Percentiles rank a stretch among this genome's conserved stretches.
phyloP scores from a whole-genome alignment of 1,140 invertebrate genomes.

The Pseudomyrmex pallidus region DNA sequence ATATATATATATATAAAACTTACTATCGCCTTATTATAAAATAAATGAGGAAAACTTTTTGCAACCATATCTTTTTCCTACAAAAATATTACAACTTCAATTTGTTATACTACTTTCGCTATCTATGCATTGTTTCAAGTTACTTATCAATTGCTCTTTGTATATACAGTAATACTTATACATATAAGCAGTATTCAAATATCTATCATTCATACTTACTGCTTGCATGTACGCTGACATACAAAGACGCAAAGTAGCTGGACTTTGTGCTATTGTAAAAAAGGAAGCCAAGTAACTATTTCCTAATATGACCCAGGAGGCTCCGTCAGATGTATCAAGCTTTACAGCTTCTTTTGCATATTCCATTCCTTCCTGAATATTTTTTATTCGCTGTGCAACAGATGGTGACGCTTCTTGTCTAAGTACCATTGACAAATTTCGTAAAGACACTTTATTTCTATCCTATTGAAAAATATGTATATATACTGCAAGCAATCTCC shows the following conservation, averaged over 20 bases:
- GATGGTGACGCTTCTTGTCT: constrained; percentile 88
- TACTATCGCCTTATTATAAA: constrained; percentile 94
- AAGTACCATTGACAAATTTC: constrained; percentile 94
- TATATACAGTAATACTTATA: neutral
- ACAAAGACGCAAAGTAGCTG: constrained; percentile 89
- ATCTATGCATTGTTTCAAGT: too few species aligned
- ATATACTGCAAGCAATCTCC: constrained; percentile 22
- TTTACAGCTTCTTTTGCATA: constrained; percentile 94
- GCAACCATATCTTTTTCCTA: constrained; percentile 91
- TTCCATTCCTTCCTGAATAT: constrained; percentile 90
- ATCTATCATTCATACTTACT: constrained; percentile 84
- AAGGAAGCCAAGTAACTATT: constrained; percentile 94
- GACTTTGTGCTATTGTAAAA: constrained; percentile 91
- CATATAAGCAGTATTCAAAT: constrained; percentile 1
- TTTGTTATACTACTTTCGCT: neutral
- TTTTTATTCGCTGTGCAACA: constrained; percentile 87
- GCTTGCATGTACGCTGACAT: constrained; percentile 94
- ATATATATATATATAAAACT: constrained; percentile 78
- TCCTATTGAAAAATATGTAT: constrained; percentile 84
- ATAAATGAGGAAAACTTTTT: constrained; percentile 91
- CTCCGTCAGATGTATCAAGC: constrained; percentile 92
- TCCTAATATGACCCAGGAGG: constrained; percentile 94
- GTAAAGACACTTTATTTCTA: constrained; percentile 91
- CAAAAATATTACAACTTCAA: constrained; percentile 27
- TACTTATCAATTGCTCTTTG: too few species aligned